Conservation (phyloP, 2,113 vertebrate species). For the Microcebus murinus region DNA sequence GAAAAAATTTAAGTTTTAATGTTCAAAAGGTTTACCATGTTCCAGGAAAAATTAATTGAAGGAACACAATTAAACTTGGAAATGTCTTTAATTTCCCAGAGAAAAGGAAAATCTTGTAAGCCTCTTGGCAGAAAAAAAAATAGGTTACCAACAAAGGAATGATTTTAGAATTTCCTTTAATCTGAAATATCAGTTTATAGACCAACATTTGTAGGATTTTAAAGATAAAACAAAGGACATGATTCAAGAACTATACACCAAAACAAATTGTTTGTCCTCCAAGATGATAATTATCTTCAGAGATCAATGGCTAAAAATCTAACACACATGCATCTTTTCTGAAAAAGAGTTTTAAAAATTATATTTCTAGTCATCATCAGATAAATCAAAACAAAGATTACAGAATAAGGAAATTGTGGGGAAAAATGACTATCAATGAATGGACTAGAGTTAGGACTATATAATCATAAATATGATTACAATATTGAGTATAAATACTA, state of each 20-base stretch:
- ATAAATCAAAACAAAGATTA: slow-evolving; percentile 20
- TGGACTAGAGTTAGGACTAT: neutral
- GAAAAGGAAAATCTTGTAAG: slow-evolving; percentile 43
- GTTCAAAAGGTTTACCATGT: neutral
- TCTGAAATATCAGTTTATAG: neutral
- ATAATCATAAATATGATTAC: neutral
- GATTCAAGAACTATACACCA: neutral
- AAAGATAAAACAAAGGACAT: slow-evolving; percentile 12
- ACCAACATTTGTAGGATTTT: neutral
- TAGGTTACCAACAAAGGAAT: neutral
- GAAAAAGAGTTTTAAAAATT: neutral
- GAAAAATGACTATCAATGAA: neutral
- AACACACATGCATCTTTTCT: neutral
- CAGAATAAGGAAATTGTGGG: neutral
- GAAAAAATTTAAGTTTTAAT: slow-evolving; percentile 24
- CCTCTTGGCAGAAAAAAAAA: slow-evolving; percentile 22
- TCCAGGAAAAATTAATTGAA: slow-evolving; percentile 53
- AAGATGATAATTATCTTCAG: slow-evolving; percentile 44
- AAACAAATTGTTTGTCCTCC: neutral
- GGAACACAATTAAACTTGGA: slow-evolving; percentile 30
- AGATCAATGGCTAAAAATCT: neutral
- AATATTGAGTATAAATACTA: neutral
- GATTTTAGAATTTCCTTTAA: neutral
- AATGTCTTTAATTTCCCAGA: slow-evolving; percentile 29
- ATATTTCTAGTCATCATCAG: neutral